Base-by-base conservation (phyloP, 2,797 vertebrate species). In the Podarcis siculus region DNA sequence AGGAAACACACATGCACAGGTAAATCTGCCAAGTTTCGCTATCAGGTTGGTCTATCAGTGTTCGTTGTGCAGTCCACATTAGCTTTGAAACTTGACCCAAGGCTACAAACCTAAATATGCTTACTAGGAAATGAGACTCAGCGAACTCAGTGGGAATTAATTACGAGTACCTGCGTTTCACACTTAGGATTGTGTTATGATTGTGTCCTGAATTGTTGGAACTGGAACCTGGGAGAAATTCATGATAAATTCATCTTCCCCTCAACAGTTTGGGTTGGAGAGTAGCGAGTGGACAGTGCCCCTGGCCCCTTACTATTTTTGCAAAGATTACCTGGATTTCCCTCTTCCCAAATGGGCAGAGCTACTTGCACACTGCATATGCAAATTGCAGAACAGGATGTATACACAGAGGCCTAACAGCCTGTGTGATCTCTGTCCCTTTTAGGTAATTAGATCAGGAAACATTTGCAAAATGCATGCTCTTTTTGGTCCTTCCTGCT, bases 401-500 rank as follows among this genome's bases (percentile, higher is more conserved):
- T 30, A 49, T 32, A 83, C 12, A 49, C 30, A 67, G 42, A 37
- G 32, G 12, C 25, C 10, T 37, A 61, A 73, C 25, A 17, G 55
- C 19, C 30, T 83, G 85, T 76, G 19, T 35, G 71, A 66, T 75
- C 15, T 30, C 55, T 49, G 5, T 23, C 5, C 23, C 4, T 25
- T 45, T 82, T 66, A 49, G 1, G 23, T 49, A 19, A 2, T 15
- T 25, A 64, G 23, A 82, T 82, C 58, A 87, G 15, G 49, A 23
- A 76, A 82, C 19, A 27, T 30, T 45, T 21, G 17, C 35, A 73
- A n/a, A 87, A 87, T 45, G 90, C 92, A 93, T 90, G 76, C 49
- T 91, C 17, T n/a, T 77, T 37, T 58, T 23, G 19, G n/a, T 27
- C 32, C 73, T 64, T 1, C n/a, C 87, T 91, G 82, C 87, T 86